Base-by-base conservation (phyloP, 2,113 vertebrate genomes). In the Apaloderma vittatum region DNA sequence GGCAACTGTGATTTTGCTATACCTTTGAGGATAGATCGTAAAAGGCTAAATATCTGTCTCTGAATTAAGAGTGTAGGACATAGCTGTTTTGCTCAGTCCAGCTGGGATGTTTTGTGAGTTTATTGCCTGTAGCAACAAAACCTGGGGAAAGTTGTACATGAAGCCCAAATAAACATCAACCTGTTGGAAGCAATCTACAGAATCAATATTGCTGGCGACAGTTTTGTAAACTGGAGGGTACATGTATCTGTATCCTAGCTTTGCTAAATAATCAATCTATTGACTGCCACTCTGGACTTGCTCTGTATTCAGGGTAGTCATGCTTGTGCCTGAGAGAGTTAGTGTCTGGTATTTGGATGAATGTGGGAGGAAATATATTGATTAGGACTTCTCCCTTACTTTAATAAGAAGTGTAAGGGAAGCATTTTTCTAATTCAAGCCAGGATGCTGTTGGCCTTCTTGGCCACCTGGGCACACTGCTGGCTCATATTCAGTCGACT, bases 91-190 rank as follows among this genome's bases (percentile, higher is more conserved):
- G 21, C 61, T 74, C 0, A 0, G 37, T 78, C 66, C 70, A 82
- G 0, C 78, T 85, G 88, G 70, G 78, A 65, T 45, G 16, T 49
- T 93, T 78, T 78, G 57, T 82, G 85, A 90, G 18, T 88, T 85
- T 77, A 66, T 58, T 82, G 34, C 84, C 85, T 68, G 36, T 82
- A 90, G 71, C 70, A 93, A 66, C 54, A 92, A 95, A 93, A 78
- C 8, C 65, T 36, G 19, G 8, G 21, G 48, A 86, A 96, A 82
- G 70, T 61, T 26, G 2, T 22, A 85, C 66, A 43, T 68, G 78
- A 85, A 88, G 58, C 45, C 37, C 46, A 37, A 82, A 40, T 19
- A 37, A 87, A 46, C 3, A 2, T 19, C 46, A 48, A 45, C 62
- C 34, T 86, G 52, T 86, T 88, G 74, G 78, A 90, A 85, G 45